Evolutionary conservation across 1,140 invertebrate species (phyloP).

Genomic region (Drosophila simulans): DNA sequence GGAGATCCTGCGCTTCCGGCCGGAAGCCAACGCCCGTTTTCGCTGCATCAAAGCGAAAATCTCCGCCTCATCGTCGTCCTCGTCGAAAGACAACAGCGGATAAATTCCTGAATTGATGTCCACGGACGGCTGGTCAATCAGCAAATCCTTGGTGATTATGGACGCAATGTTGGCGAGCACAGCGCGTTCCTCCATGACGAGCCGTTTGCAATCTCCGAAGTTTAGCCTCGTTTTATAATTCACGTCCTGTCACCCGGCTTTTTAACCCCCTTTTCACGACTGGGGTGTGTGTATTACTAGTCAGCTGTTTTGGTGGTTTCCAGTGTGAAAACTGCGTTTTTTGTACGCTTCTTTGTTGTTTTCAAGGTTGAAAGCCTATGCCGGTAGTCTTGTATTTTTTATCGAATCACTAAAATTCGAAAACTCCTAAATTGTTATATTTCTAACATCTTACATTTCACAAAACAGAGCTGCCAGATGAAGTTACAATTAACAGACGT

Average conservation of each 20-base stretch:
- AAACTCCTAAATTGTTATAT: background rate
- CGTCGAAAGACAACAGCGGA: conserved; percentile 46
- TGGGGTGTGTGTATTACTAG: background rate
- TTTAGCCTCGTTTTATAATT: background rate
- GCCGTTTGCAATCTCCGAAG: background rate
- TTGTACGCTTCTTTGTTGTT: no score
- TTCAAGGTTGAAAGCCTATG: no score
- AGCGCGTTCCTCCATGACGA: conserved; percentile 73
- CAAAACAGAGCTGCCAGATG: conserved; percentile 1
- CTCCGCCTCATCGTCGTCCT: conserved; percentile 69
- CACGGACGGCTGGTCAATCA: conserved; percentile 58
- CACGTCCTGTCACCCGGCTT: conserved; percentile 1
- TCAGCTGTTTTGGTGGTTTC: conserved; percentile 20
- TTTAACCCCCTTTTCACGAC: conserved; percentile 16
- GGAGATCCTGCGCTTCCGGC: conserved; percentile 27
- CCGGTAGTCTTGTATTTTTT: no score
- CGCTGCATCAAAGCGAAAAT: conserved; percentile 67
- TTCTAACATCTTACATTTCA: background rate
- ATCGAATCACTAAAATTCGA: background rate
- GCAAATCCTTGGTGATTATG: conserved; percentile 77
- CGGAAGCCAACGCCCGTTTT: conserved; percentile 39
- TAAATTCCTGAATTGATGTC: conserved; percentile 4
- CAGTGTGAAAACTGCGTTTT: background rate
- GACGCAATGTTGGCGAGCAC: conserved; percentile 80
- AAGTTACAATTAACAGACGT: background rate